These are phyloP conservation scores for Sericinus montela DNA, from an alignment of 2,888 invertebrate genomes.

Conservation along the genomic window DNA sequence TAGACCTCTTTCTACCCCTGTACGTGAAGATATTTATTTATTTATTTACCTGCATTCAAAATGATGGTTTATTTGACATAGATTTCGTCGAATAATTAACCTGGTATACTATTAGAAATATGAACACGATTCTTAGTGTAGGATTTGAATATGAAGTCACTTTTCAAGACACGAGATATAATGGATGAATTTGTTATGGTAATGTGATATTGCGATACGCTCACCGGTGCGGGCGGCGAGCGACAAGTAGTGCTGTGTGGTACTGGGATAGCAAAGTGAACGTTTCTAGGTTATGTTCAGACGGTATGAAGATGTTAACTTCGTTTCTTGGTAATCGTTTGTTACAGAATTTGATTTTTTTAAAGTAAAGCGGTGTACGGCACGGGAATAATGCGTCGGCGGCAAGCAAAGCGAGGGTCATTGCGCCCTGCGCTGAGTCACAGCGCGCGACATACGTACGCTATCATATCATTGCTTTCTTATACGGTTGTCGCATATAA, in stretches of 20 bases:
- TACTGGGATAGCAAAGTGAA: no score
- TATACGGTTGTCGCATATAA: constrained; percentile 73
- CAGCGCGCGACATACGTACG: constrained; percentile 21
- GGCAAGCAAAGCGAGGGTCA: constrained; percentile 6
- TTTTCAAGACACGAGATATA: background rate
- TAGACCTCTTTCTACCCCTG: no score
- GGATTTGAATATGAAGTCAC: no score
- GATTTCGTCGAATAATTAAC: no score
- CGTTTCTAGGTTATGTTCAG: no score
- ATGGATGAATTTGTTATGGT: background rate
- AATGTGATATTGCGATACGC: background rate
- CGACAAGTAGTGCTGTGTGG: no score
- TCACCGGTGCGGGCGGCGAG: no score
- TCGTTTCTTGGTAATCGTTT: background rate
- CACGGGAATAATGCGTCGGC: constrained; percentile 10
- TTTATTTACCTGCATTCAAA: no score
- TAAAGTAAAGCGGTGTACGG: constrained; percentile 3
- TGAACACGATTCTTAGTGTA: no score
- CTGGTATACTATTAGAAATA: no score
- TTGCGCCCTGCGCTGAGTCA: constrained; percentile 13
- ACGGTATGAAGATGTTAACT: background rate
- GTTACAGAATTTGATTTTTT: constrained; percentile 16
- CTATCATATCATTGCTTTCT: constrained; percentile 72
- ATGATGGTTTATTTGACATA: no score
- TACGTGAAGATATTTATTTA: no score